Evolutionary conservation across 2,113 vertebrate genomes (phyloP).

Genomic region (Thinocorus orbignyianus): DNA sequence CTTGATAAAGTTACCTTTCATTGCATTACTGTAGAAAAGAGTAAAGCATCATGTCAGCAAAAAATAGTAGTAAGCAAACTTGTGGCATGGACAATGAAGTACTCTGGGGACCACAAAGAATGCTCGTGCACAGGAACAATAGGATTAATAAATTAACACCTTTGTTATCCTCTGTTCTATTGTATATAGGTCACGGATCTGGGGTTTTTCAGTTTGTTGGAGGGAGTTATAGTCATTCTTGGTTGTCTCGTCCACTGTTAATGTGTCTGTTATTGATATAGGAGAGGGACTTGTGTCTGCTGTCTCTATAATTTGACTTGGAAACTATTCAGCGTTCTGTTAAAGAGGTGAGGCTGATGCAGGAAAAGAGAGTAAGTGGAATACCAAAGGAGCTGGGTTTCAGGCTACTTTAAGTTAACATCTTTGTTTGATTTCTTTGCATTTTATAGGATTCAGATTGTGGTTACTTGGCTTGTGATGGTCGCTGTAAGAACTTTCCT

Average conservation of each 20-base stretch:
- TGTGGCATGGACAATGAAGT: background rate
- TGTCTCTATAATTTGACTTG: background rate
- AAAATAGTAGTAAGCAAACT: background rate
- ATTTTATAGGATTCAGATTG: background rate
- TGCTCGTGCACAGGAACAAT: background rate
- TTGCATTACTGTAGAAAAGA: background rate
- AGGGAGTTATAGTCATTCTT: background rate
- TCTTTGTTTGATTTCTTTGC: background rate
- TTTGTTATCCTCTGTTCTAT: background rate
- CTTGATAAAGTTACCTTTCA: background rate
- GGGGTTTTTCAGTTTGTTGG: background rate
- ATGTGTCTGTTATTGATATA: background rate
- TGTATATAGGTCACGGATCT: background rate
- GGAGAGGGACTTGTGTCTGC: background rate
- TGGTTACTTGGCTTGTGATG: background rate
- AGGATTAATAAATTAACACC: background rate
- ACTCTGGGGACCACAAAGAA: background rate
- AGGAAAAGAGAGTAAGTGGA: background rate
- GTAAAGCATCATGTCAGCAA: background rate
- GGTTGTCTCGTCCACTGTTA: background rate
- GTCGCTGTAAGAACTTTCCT: background rate
- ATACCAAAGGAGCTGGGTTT: background rate
- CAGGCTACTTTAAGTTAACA: background rate
- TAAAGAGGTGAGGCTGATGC: background rate
- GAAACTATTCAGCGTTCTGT: background rate